Percentiles rank a stretch among this genome's conserved stretches.
These are phyloP conservation scores for Drosophila saltans DNA, from an alignment of 1,140 invertebrate species.

Conservation along the genomic window DNA sequence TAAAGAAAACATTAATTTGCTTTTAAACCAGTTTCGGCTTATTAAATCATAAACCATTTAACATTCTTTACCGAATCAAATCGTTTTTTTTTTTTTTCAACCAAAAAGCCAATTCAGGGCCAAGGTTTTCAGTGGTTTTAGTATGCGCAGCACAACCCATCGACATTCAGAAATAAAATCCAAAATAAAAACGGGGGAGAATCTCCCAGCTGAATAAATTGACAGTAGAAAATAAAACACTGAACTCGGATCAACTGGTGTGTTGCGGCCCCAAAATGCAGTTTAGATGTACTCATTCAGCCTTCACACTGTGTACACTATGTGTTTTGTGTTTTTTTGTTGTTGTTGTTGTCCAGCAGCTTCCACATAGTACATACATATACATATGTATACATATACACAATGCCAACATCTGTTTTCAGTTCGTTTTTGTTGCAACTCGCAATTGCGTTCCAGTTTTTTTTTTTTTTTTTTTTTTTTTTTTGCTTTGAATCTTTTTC, in stretches of 20 bases:
- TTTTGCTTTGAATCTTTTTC: not conserved
- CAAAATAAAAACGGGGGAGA: conserved; percentile 11
- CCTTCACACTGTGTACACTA: conserved; percentile 30
- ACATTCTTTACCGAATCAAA: conserved; percentile 27
- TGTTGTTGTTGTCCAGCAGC: conserved; percentile 11
- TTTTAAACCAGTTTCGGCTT: not conserved
- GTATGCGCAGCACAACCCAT: conserved; percentile 35
- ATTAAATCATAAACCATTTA: not conserved
- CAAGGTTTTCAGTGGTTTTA: conserved; percentile 51
- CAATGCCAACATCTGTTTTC: conserved; percentile 35
- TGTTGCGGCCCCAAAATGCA: conserved; percentile 9
- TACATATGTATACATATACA: not conserved
- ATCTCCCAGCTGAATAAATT: conserved; percentile 15
- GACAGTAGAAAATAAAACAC: conserved; percentile 15
- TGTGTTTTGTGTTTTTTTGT: not conserved
- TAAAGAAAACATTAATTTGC: not conserved
- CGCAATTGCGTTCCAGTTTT: conserved; percentile 57
- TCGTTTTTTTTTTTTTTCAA: conserved; percentile 29
- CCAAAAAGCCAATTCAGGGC: conserved; percentile 57
- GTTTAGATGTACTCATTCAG: conserved; percentile 21
- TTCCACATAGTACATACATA: not conserved
- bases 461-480: conserved; percentile 10
- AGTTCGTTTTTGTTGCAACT: conserved; percentile 26
- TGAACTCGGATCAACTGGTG: conserved; percentile 21
- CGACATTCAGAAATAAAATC: conserved; percentile 54